phyloP scores from a whole-genome alignment of 2,888 invertebrate species.

The Pachliopta kotzebuea region DNA sequence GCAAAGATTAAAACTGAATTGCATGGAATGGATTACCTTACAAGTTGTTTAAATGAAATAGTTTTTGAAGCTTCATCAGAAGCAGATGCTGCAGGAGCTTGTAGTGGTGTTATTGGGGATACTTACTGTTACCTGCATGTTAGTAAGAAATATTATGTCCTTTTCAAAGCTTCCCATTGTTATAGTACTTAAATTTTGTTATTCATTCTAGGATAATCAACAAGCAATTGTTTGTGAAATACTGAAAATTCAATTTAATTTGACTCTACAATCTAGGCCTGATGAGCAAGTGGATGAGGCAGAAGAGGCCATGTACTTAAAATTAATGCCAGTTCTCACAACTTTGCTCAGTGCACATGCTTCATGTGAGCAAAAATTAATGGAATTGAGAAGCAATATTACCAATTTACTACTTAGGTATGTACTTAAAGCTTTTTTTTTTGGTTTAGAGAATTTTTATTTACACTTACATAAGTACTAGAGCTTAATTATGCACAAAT shows the following conservation, averaged over 20 bases:
- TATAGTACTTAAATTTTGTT: slow-evolving; percentile 8
- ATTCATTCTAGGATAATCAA: slow-evolving; percentile 74
- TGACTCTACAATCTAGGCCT: slow-evolving; percentile 79
- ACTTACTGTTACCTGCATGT: slow-evolving; percentile 51
- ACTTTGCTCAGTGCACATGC: slow-evolving; percentile 83
- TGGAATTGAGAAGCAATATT: slow-evolving; percentile 88
- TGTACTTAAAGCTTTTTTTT: background rate
- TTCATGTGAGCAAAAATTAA: slow-evolving; percentile 79
- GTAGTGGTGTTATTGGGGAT: slow-evolving; percentile 41
- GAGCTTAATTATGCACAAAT: too few species aligned
- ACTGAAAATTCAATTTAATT: slow-evolving; percentile 89
- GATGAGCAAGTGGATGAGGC: slow-evolving; percentile 77
- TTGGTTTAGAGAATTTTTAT: too few species aligned
- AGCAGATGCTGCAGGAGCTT: slow-evolving; percentile 41
- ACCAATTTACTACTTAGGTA: slow-evolving; percentile 89
- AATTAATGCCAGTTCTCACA: slow-evolving; percentile 86
- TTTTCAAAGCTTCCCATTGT: background rate
- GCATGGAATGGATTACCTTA: slow-evolving; percentile 85
- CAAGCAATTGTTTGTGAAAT: slow-evolving; percentile 86
- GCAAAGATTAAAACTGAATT: slow-evolving; percentile 83
- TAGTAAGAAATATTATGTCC: slow-evolving; percentile 33
- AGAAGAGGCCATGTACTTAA: slow-evolving; percentile 86
- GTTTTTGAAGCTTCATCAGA: slow-evolving; percentile 63
- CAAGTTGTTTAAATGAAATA: slow-evolving; percentile 84
- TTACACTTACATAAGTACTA: too few species aligned